Percentiles rank a stretch among this genome's conserved stretches.
Evolutionary conservation across 2,113 vertebrate species (phyloP).

Genomic region (Bettongia penicillata): DNA sequence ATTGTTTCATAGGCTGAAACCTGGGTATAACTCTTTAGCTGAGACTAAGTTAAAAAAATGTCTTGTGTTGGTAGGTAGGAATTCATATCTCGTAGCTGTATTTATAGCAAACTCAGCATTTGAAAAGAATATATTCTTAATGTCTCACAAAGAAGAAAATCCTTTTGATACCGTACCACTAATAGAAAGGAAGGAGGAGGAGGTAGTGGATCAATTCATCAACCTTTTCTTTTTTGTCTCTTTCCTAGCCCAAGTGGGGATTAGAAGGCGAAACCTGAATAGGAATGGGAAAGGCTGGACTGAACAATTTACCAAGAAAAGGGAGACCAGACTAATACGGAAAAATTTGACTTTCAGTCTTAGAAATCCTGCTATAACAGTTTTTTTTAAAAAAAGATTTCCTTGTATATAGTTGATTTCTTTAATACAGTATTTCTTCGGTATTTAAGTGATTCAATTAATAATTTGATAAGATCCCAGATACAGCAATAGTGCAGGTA

Average conservation of each 20-base stretch:
- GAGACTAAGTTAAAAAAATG: constrained; percentile 47
- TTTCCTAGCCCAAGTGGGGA: neutral
- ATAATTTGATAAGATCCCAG: neutral
- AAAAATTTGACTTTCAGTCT: neutral
- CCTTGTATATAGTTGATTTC: neutral
- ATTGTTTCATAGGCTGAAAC: constrained; percentile 33
- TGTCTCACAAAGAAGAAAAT: neutral
- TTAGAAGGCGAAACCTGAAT: neutral
- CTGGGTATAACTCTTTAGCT: neutral
- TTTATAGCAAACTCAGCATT: constrained; percentile 17
- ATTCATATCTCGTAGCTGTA: constrained; percentile 17
- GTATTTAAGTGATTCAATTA: neutral
- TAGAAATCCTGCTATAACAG: neutral
- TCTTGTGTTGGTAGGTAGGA: neutral
- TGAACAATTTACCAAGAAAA: neutral
- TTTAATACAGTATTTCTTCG: neutral
- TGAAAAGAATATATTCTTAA: neutral
- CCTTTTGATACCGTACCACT: constrained; percentile 20
- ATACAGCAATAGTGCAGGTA: neutral
- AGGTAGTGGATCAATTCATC: neutral
- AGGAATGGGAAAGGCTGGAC: neutral
- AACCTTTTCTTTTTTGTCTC: neutral
- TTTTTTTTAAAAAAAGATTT: neutral
- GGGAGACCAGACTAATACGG: neutral
- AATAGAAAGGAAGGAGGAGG: neutral